Evolutionary conservation across 2,113 vertebrate species (phyloP), one percentile per base, ranked within the genome.

Genomic region (Galeopterus variegatus): DNA sequence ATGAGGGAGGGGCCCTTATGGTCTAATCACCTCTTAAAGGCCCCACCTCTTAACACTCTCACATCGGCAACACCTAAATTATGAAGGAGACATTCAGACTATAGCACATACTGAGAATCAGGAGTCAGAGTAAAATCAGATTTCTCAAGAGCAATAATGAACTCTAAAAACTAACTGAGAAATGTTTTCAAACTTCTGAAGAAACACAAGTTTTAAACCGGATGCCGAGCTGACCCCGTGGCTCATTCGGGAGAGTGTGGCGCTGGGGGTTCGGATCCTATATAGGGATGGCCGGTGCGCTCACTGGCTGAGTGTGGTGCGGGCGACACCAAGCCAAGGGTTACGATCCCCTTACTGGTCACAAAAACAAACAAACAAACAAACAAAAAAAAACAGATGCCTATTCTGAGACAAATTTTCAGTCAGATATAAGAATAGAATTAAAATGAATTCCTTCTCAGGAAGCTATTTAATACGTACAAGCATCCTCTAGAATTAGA

Each of bases 101-200:
- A 77, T 28, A 48, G 28, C 28, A 52, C 17, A 48, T 77, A 33
- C 75, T 52, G 50, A 77, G 31, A 15, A 65, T 31, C 13, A 41
- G 41, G 52, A 72, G 14, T 33, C 52, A 65, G 7, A 83, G 77
- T 33, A 31, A n/a, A 88, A 56, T 64, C 10, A 14, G 23, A 56
- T 84, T 87, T 56, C 41, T 54, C 72, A 58, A 69, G 17, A n/a
- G 33, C 28, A 73, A 56, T 36, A 64, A 72, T 56, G 8, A 88
- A 56, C 13, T 84, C 70, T 79, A 62, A 64, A 60, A 50, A 70
- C 52, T 77, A 77, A 50, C 31, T 19, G 0, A 50, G 36, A 48
- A 79, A 84, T 84, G 31, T 50, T 96, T 83, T 77, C 19, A 88
- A 88, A 76, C 11, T 92, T 80, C 54, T 41, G 36, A 50, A 72